Base-by-base conservation (phyloP, 2,113 vertebrate species). In the Galbula dea region DNA sequence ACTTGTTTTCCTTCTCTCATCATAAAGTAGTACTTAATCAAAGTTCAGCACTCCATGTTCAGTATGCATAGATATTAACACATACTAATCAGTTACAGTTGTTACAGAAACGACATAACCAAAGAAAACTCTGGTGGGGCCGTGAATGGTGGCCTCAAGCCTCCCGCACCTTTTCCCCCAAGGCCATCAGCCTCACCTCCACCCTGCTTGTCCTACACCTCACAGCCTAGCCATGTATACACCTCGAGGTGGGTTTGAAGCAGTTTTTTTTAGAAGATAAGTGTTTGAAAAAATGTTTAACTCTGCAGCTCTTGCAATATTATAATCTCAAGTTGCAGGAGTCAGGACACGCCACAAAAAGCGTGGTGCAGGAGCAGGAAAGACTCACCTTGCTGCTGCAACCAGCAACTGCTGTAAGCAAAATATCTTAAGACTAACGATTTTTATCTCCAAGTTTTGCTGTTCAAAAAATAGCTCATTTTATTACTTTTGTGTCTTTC, bases 371-470 rank as follows among this genome's bases (percentile, higher is more conserved):
- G 6, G 8, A 12, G 4, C 0, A 1, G 2, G 23, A 36, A n/a
- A 23, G 0, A 9, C 12, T 14, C 7, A 13, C 2, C 39, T 15
- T 2, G 2, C 36, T 14, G 1, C 12, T 3, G 4, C 7, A 5
- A 36, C 15, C 14, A 26, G 12, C 4, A 0, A 2, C 0, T 4
- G 1, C 17, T 2, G 0, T 2, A 24, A 20, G 24, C 6, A 5
- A 34, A 59, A 11, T 1, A 7, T 0, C 1, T n/a, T 0, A 7
- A 6, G 1, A 6, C 0, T 2, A 8, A 7, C 0, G 3, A 4
- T 0, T 30, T 23, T 7, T 6, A 2, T 0, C 13, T 13, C 37
- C 36, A 9, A 2, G 6, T 9, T 69, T 23, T 39, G 12, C 48
- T 32, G 8, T 15, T 72, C 10, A 34, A 19, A 7, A 37, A 17